phyloP scores from a whole-genome alignment of 2,797 vertebrate species.

The Catharus ustulatus region DNA sequence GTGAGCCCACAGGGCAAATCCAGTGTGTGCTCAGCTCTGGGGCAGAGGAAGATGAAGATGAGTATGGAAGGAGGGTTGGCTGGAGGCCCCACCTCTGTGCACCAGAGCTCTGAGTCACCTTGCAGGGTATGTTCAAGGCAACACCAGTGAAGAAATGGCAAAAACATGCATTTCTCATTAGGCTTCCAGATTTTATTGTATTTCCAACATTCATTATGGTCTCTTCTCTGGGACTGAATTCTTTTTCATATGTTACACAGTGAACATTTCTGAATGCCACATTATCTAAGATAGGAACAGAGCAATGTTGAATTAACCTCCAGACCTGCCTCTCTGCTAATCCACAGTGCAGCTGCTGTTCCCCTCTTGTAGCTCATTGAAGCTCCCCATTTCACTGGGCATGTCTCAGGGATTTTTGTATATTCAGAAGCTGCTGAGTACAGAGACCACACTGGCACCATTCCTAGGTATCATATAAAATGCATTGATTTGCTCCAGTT shows the following conservation, averaged over 20 bases:
- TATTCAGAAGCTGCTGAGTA: neutral
- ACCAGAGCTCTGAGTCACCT: neutral
- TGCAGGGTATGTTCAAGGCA: neutral
- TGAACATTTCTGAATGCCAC: neutral
- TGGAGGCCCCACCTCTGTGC: neutral
- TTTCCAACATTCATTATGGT: neutral
- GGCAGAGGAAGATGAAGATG: neutral
- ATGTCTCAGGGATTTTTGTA: neutral
- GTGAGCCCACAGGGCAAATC: neutral
- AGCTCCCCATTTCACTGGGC: neutral
- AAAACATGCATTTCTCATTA: neutral
- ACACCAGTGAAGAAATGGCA: neutral
- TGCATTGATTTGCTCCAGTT: neutral
- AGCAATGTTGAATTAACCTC: neutral
- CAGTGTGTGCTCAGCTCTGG: neutral
- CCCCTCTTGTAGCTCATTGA: neutral
- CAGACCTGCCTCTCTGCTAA: neutral
- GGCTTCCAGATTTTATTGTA: neutral
- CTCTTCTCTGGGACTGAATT: neutral
- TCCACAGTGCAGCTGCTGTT: neutral
- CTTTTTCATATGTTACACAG: neutral
- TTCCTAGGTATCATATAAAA: neutral
- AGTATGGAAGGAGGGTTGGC: rapidly evolving
- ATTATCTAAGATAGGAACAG: neutral
- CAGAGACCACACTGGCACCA: neutral